Conservation (phyloP, 2,113 vertebrate species). For the Raja brachyura region DNA sequence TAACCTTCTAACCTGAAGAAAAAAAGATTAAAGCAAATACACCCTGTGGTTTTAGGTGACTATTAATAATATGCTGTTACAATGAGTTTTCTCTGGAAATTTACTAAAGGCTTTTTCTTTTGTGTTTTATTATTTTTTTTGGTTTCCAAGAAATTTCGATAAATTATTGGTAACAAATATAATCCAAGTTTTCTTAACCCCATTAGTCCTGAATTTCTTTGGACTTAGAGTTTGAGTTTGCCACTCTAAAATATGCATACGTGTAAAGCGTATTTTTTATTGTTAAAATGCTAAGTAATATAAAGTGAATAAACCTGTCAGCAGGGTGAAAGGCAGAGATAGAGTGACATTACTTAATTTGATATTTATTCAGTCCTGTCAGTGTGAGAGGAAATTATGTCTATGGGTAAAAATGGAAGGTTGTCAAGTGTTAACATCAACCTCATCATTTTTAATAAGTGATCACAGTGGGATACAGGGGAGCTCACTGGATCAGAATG, state of each 20-base stretch:
- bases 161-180: background rate
- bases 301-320: slow-evolving; percentile 33
- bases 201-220: slow-evolving; percentile 15
- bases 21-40: slow-evolving; percentile 51
- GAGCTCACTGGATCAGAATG: background rate
- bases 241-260: background rate
- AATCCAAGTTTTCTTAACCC: background rate
- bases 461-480: slow-evolving; percentile 22
- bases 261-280: slow-evolving; percentile 9
- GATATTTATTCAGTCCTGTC: slow-evolving; percentile 35
- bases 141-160: background rate
- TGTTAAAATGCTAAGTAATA: slow-evolving; percentile 32
- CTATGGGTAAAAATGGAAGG: slow-evolving; percentile 22
- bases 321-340: slow-evolving; percentile 27
- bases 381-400: slow-evolving; percentile 32
- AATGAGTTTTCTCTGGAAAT: slow-evolving; percentile 44
- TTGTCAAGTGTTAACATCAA: slow-evolving; percentile 22
- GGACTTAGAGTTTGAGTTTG: background rate
- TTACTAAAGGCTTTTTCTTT: background rate
- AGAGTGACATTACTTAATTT: slow-evolving; percentile 34
- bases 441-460: slow-evolving; percentile 35
- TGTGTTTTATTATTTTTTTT: background rate
- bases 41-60: slow-evolving; percentile 46
- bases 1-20: slow-evolving; percentile 52
- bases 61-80: slow-evolving; percentile 44